Base-by-base conservation (phyloP, 2,113 vertebrate genomes). In the Rhea americana region DNA sequence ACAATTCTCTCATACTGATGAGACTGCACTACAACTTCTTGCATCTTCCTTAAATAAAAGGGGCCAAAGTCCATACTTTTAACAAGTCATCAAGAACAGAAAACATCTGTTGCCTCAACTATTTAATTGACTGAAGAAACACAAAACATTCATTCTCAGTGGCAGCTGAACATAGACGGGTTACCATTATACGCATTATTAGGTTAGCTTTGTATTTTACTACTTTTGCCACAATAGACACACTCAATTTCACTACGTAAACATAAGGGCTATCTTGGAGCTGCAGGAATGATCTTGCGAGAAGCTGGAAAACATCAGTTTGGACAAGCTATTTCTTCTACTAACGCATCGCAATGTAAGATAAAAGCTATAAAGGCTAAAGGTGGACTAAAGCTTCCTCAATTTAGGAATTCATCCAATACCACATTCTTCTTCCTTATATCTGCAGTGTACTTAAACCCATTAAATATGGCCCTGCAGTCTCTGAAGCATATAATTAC, bases 401-500 rank as follows among this genome's bases (percentile, higher is more conserved):
- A 79, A 0, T 62, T 82, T 79, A 85, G 77, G 87, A 93, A 94
- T 73, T 28, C 48, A 70, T 92, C 81, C 84, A 90, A 76, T 53
- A 82, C 86, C 86, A 87, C 0, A 0, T 67, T 79, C 58, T 53
- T 89, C 70, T 53, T 93, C 73, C 43, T 85, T 85, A 82, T 85
- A 79, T 92, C 74, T 82, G 87, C 83, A 82, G 59, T 35, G 55
- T 87, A 85, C 89, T 96, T 92, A 73, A 76, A 88, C 63, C 87
- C 70, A 89, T 94, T 95, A 87, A 86, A 84, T 75, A 93, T 17
- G 45, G 85, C 80, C 91, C 82, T 93, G 82, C 82, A 79, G 75
- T 50, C 82, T 94, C 75, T 82, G 87, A 93, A 91, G 90, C 87
- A 91, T 91, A 85, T 93, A 94, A 96, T 95, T 96, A 91, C 82